phyloP scores from a whole-genome alignment of 2,888 invertebrate genomes.

The Amaurobius ferox region DNA sequence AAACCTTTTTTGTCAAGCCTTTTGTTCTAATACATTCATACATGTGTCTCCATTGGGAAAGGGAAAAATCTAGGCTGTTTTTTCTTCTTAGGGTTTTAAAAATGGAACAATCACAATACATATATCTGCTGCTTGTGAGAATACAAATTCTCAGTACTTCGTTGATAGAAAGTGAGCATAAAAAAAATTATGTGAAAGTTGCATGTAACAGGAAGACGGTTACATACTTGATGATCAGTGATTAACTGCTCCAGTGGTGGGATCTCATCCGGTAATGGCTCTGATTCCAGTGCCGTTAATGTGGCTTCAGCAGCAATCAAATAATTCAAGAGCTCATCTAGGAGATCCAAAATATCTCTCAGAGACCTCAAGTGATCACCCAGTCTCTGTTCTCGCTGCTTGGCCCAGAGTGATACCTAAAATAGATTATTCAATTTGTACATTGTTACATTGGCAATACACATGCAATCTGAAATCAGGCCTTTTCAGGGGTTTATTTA shows the following conservation, averaged over 20 bases:
- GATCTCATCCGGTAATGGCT: conserved; percentile 93
- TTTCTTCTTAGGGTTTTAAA: not conserved
- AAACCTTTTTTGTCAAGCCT: too few species aligned
- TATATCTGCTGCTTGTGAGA: too few species aligned
- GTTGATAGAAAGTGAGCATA: too few species aligned
- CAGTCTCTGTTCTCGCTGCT: conserved; percentile 89
- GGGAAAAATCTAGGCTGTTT: too few species aligned
- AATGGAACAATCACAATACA: not conserved
- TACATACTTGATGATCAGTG: conserved; percentile 86
- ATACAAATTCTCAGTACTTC: too few species aligned
- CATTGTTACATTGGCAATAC: too few species aligned
- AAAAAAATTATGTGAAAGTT: too few species aligned
- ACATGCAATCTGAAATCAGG: too few species aligned
- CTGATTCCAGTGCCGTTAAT: conserved; percentile 87
- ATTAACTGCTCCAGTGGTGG: conserved; percentile 91
- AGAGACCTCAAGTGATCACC: conserved; percentile 88
- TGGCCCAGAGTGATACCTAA: conserved; percentile 78
- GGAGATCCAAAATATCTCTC: conserved; percentile 89
- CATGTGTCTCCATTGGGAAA: too few species aligned
- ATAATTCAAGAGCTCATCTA: conserved; percentile 97
- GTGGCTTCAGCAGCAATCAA: conserved; percentile 91
- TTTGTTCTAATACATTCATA: too few species aligned
- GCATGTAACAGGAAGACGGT: not conserved
- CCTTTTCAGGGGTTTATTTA: too few species aligned
- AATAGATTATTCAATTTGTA: too few species aligned